phyloP scores from a whole-genome alignment of 2,113 vertebrate species.

The Ibidorhyncha struthersii region DNA sequence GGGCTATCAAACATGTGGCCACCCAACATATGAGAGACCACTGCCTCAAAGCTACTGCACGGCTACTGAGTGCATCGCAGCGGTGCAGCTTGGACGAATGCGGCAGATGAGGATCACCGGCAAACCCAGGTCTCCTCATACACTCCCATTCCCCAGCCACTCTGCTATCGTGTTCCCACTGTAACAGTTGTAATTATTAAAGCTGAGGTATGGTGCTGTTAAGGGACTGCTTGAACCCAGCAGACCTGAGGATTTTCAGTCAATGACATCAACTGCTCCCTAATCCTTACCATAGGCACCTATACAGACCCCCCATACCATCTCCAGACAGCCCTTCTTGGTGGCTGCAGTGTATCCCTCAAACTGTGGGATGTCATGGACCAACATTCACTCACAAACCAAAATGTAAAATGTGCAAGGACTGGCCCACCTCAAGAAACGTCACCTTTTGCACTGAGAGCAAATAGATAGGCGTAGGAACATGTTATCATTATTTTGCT shows the following conservation, averaged over 20 bases:
- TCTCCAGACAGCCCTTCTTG: neutral
- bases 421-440: neutral
- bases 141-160: neutral
- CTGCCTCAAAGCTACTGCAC: neutral
- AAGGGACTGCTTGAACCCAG: neutral
- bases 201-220: neutral
- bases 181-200: neutral
- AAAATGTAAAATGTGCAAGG: neutral
- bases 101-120: neutral
- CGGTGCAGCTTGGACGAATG: neutral
- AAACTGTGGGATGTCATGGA: accelerated
- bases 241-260: neutral
- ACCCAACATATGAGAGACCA: neutral
- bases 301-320: neutral
- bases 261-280: neutral
- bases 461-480: neutral
- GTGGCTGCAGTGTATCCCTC: neutral
- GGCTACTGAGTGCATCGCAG: accelerated
- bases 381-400: accelerated
- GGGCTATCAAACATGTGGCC: neutral
- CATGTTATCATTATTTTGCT: neutral
- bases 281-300: neutral
- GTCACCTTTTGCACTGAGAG: neutral
- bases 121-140: neutral
- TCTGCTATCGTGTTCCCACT: neutral